Evolutionary conservation across 2,113 vertebrate genomes (phyloP).

Genomic region (Gavialis gangeticus): DNA sequence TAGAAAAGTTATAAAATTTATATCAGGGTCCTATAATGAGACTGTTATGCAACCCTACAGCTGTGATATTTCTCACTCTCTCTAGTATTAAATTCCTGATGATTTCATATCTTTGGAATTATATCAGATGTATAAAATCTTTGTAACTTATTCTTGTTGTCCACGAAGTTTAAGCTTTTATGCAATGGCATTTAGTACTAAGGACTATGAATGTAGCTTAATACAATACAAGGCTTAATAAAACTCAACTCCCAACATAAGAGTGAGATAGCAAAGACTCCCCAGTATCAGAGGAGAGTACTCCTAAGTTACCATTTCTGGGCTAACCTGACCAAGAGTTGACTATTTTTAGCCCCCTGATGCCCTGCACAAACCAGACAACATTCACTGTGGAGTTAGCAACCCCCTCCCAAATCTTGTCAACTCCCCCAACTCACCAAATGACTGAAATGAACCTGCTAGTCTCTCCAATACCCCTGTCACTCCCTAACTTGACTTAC

Average conservation of each 20-base stretch:
- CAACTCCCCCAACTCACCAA: no score
- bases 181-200: not conserved
- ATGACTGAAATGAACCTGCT: no score
- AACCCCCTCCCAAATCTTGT: no score
- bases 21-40: not conserved
- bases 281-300: not conserved
- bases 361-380: no score
- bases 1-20: not conserved
- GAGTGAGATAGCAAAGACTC: not conserved
- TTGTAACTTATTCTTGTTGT: not conserved
- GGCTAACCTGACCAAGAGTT: no score
- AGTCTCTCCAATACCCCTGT: no score
- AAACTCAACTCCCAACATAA: conserved; percentile 5
- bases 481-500: no score
- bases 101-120: not conserved
- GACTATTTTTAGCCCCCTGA: no score
- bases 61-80: not conserved
- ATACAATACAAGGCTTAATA: not conserved
- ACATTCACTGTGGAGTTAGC: no score
- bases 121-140: not conserved
- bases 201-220: not conserved
- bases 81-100: not conserved
- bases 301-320: not conserved
- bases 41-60: not conserved
- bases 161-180: conserved; percentile 2